phyloP scores from a whole-genome alignment of 2,113 vertebrate genomes.

The Butastur rufipennis region DNA sequence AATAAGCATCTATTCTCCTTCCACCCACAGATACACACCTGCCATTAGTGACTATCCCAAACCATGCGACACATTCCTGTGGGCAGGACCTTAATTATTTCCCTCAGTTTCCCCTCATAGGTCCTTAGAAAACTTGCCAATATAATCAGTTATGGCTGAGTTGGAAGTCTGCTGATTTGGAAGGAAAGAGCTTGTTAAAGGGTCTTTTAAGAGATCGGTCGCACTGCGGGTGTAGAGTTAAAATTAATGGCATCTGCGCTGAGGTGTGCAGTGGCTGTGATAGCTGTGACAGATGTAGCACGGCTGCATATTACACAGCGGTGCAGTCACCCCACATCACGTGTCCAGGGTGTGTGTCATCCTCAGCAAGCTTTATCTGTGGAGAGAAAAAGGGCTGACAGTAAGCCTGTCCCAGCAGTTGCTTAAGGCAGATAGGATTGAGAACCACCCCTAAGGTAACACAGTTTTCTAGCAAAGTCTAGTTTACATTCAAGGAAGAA shows the following conservation, averaged over 20 bases:
- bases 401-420: background rate
- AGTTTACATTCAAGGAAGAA: background rate
- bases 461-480: background rate
- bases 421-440: background rate
- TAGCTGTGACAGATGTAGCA: background rate
- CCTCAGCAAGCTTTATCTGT: background rate
- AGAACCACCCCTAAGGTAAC: background rate
- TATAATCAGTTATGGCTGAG: background rate
- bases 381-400: background rate
- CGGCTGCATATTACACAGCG: background rate
- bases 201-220: background rate
- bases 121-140: background rate
- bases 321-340: background rate
- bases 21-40: background rate
- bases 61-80: fast-evolving
- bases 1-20: background rate
- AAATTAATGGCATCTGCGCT: background rate
- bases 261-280: background rate
- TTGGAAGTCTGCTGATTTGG: background rate
- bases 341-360: background rate
- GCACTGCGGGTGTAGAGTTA: background rate
- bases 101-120: background rate
- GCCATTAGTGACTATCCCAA: background rate
- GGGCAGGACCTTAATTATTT: background rate
- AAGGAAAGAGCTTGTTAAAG: background rate